These are phyloP conservation scores for Tuberolachnus salignus DNA, from an alignment of 2,888 invertebrate genomes.

Conservation along the genomic window DNA sequence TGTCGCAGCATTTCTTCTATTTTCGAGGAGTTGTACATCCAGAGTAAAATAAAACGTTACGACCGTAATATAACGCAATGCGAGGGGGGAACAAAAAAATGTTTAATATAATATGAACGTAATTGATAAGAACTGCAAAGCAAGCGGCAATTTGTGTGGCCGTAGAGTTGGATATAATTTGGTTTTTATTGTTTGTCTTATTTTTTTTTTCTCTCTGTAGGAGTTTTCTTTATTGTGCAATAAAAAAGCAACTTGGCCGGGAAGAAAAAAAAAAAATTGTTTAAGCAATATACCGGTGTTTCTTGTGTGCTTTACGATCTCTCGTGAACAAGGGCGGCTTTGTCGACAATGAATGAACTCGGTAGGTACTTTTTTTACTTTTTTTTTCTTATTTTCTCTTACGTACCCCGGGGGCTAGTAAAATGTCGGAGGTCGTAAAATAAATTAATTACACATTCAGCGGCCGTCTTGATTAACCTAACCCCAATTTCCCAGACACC, in stretches of 20 bases:
- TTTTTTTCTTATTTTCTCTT: slow-evolving; percentile 32
- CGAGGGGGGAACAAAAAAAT: neutral
- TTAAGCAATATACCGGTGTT: slow-evolving; percentile 29
- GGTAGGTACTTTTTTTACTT: slow-evolving; percentile 8
- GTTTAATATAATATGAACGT: slow-evolving; percentile 28
- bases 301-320: slow-evolving; percentile 51
- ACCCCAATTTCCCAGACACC: slow-evolving; percentile 10
- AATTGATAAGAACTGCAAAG: slow-evolving; percentile 47
- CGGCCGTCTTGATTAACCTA: slow-evolving; percentile 49
- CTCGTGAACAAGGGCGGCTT: slow-evolving; percentile 26
- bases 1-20: neutral
- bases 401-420: slow-evolving; percentile 48
- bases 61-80: neutral
- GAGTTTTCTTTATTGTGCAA: slow-evolving; percentile 43
- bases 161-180: slow-evolving; percentile 34
- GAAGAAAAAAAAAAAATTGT: slow-evolving; percentile 41
- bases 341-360: slow-evolving; percentile 41
- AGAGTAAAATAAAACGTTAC: slow-evolving; percentile 39
- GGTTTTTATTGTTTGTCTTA: slow-evolving; percentile 52
- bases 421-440: slow-evolving; percentile 52
- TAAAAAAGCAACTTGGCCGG: slow-evolving; percentile 35
- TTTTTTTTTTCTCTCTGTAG: slow-evolving; percentile 11
- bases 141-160: slow-evolving; percentile 37
- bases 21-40: no score
- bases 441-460: slow-evolving; percentile 55